Evolutionary conservation across 2,888 invertebrate species (phyloP).

Genomic region (Seira sanloemensis): DNA sequence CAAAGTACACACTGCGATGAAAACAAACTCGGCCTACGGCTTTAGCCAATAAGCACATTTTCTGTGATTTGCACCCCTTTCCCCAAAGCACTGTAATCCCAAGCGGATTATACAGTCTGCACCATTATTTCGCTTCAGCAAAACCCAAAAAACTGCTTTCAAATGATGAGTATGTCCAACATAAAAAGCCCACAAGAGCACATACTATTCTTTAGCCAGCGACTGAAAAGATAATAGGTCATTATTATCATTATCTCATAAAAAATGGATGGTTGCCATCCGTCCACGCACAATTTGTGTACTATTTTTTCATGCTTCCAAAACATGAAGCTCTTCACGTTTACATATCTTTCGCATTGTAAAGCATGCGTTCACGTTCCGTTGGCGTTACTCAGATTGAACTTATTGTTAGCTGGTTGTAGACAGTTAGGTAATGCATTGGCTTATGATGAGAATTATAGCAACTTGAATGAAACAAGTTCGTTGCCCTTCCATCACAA

Average conservation of each 20-base stretch:
- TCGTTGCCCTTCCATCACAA: slow-evolving; percentile 53
- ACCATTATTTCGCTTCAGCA: background rate
- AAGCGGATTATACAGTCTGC: background rate
- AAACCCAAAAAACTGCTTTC: too few species aligned
- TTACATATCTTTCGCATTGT: background rate
- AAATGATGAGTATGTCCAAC: too few species aligned
- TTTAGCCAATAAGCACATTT: background rate
- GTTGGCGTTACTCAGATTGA: background rate
- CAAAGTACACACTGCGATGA: too few species aligned
- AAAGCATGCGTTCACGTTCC: slow-evolving; percentile 5
- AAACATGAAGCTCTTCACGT: too few species aligned
- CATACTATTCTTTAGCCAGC: background rate
- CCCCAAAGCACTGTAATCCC: too few species aligned
- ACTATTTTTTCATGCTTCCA: background rate
- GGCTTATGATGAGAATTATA: slow-evolving; percentile 52
- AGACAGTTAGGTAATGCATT: slow-evolving; percentile 11
- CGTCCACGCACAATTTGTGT: background rate
- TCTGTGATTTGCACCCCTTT: too few species aligned
- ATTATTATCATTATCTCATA: background rate
- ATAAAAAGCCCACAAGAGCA: background rate
- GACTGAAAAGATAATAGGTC: background rate
- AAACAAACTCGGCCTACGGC: background rate
- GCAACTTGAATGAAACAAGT: slow-evolving; percentile 50
- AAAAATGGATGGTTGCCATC: background rate
- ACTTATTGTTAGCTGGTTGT: background rate